A percentile compares a stretch with the other conserved stretches of the same genome.
Evolutionary conservation across 1,140 invertebrate genomes (phyloP).

Genomic region (Cotesia chilonis): DNA sequence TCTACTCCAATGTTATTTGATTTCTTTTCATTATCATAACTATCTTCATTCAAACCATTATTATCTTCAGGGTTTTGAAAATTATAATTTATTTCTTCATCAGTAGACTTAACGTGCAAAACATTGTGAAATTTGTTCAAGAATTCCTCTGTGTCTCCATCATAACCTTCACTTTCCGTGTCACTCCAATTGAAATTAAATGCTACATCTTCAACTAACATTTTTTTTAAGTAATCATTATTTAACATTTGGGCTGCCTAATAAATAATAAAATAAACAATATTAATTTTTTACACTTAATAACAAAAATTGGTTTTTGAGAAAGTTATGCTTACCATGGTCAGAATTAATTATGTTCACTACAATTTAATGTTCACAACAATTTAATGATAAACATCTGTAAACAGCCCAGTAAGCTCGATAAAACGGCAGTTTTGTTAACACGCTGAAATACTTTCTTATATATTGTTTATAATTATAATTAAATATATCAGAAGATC

Average conservation of each 20-base stretch:
- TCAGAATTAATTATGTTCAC: too few relatives aligned
- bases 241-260: constrained; percentile 2
- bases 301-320: too few relatives aligned
- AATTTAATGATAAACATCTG: too few relatives aligned
- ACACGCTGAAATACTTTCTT: too few relatives aligned
- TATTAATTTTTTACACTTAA: too few relatives aligned
- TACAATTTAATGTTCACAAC: too few relatives aligned
- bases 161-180: neutral
- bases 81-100: neutral
- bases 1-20: neutral
- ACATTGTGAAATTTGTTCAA: neutral
- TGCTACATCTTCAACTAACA: neutral
- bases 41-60: neutral
- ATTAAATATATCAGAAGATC: too few relatives aligned
- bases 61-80: neutral
- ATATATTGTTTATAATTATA: too few relatives aligned
- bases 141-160: neutral
- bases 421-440: too few relatives aligned
- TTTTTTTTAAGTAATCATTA: neutral
- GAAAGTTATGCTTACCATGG: too few relatives aligned
- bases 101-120: neutral
- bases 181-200: neutral
- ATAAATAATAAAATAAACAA: neutral
- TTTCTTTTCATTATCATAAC: neutral
- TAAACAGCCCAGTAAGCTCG: too few relatives aligned